These are phyloP conservation scores for Notarius quadriscutis DNA, from an alignment of 2,113 vertebrate species.

Conservation along the genomic window DNA sequence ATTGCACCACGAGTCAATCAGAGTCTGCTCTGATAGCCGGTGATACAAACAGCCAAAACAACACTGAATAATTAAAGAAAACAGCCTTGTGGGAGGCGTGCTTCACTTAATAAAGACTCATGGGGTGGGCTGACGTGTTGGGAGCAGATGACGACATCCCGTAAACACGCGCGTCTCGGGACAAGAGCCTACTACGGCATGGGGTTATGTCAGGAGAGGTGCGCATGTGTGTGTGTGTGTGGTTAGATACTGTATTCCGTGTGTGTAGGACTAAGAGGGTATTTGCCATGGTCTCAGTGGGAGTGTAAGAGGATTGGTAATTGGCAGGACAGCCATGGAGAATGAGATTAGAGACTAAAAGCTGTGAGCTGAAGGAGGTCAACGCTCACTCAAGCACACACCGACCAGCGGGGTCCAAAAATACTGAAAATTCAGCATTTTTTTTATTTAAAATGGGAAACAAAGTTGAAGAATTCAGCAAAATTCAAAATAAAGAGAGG, in stretches of 20 bases:
- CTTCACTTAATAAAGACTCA: slow-evolving; percentile 46
- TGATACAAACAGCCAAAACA: slow-evolving; percentile 35
- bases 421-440: background rate
- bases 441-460: background rate
- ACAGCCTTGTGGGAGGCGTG: background rate
- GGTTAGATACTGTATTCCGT: background rate
- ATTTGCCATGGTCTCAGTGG: slow-evolving; percentile 45
- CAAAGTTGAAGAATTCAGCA: background rate
- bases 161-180: slow-evolving; percentile 33
- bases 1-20: slow-evolving; percentile 47
- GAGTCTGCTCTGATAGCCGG: slow-evolving; percentile 3
- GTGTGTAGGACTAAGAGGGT: background rate
- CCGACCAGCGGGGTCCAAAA: background rate
- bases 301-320: slow-evolving; percentile 50
- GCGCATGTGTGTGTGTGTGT: slow-evolving; percentile 11
- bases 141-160: slow-evolving; percentile 45
- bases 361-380: slow-evolving; percentile 54
- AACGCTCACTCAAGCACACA: slow-evolving; percentile 37
- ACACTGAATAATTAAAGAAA: slow-evolving; percentile 51
- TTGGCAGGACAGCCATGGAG: slow-evolving; percentile 52
- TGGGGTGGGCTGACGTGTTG: slow-evolving; percentile 36
- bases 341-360: slow-evolving; percentile 60
- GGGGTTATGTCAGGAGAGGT: background rate
- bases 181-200: background rate
- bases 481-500: background rate